Evolutionary conservation across 1,140 invertebrate species (phyloP).

Genomic region (Muscidifurax raptorellus): DNA sequence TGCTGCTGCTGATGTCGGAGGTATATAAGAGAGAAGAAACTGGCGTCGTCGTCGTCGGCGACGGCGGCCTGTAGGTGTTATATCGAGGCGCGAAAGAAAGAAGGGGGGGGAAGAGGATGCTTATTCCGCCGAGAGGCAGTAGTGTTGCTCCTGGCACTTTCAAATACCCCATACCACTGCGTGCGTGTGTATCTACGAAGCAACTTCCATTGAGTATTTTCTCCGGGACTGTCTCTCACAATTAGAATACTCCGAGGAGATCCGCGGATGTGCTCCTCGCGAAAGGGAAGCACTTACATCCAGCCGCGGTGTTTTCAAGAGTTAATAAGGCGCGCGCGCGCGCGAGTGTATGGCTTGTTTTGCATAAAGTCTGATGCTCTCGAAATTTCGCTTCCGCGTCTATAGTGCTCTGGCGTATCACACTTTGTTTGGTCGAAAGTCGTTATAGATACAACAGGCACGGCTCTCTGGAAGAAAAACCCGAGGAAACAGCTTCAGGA

Average conservation of each 20-base stretch:
- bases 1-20: slow-evolving; percentile 42
- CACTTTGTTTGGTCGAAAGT: neutral
- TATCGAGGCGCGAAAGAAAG: slow-evolving; percentile 56
- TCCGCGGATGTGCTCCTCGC: slow-evolving; percentile 53
- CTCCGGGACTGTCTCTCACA: slow-evolving; percentile 71
- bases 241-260: slow-evolving; percentile 72
- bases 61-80: slow-evolving; percentile 59
- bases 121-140: slow-evolving; percentile 41
- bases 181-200: slow-evolving; percentile 53
- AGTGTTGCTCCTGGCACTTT: slow-evolving; percentile 65
- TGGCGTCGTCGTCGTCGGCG: neutral
- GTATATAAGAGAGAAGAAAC: slow-evolving; percentile 43
- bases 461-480: neutral
- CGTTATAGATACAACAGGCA: neutral
- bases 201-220: slow-evolving; percentile 73
- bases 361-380: neutral
- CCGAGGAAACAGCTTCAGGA: slow-evolving; percentile 60
- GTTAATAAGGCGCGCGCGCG: slow-evolving; percentile 60
- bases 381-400: too few species aligned
- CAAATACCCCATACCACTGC: slow-evolving; percentile 62
- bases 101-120: neutral
- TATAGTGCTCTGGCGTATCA: too few species aligned
- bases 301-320: slow-evolving; percentile 44
- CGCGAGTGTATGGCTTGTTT: slow-evolving; percentile 61
- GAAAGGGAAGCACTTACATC: slow-evolving; percentile 52